These are phyloP conservation scores for Hemibagrus guttatus DNA, from an alignment of 2,797 vertebrate genomes.

Conservation along the genomic window DNA sequence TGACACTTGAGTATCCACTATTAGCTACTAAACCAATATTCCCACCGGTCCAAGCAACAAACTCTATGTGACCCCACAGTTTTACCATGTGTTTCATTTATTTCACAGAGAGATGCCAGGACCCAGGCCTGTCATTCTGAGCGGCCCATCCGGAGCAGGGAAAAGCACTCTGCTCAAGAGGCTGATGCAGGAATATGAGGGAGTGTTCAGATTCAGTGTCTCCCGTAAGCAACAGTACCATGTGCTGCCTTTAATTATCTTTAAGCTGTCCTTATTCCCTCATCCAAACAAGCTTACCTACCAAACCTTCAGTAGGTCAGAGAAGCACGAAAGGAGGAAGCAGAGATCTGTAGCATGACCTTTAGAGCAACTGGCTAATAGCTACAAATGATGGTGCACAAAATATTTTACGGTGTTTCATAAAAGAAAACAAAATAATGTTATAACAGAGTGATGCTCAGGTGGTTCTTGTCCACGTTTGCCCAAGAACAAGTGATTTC, in stretches of 20 bases:
- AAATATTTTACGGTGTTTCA: not conserved
- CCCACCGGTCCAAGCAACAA: not conserved
- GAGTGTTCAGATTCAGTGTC: conserved; percentile 93
- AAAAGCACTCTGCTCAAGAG: conserved; percentile 96
- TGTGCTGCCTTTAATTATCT: not conserved
- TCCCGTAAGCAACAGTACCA: conserved; percentile 84
- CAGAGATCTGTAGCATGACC: not conserved
- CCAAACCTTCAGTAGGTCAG: conserved; percentile 2
- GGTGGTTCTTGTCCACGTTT: not conserved
- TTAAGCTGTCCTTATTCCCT: not conserved
- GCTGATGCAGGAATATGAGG: conserved; percentile 85
- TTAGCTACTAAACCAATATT: not conserved
- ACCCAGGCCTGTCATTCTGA: conserved; percentile 92
- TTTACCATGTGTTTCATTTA: not conserved
- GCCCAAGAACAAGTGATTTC: not conserved
- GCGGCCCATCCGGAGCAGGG: conserved; percentile 93
- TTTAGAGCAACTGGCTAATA: not conserved
- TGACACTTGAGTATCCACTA: not conserved
- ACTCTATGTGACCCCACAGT: not conserved
- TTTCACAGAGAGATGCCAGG: conserved; percentile 80
- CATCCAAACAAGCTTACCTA: not conserved
- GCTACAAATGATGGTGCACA: too few relatives aligned
- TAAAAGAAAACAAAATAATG: not conserved
- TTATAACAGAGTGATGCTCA: not conserved
- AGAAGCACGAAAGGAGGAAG: not conserved